Evolutionary conservation across 92 coral and sea anemone genomes (phyloP), one percentile per base, ranked within the genome.

Genomic region (Parazoanthus swiftii): DNA sequence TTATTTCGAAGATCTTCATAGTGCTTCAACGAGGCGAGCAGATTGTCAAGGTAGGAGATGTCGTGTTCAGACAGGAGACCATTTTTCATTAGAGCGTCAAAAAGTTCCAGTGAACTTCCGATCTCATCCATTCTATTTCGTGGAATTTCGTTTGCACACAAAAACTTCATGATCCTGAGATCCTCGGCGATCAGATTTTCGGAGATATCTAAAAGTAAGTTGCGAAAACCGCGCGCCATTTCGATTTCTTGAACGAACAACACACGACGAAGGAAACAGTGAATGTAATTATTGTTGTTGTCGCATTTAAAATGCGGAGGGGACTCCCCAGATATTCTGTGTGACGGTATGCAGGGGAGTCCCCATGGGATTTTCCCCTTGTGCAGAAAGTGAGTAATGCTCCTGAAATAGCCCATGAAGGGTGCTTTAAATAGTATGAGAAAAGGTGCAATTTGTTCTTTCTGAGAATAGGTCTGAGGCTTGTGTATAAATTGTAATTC

Each of bases 91-190:
- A 79, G 25, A 46, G 67, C 6, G 6, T 79, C 67, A 15, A 79
- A 5, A 44, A 79, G 43, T 18, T 46, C 2, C 6, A 79, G 38
- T 29, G 82, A 42, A 16, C 21, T 79, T 10, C 1, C 15, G 39
- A 79, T 79, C 13, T 25, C 39, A 21, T 2, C 42, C 14, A 46
- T 14, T 46, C 36, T 79, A 4, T 43, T 67, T 21, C 66, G 59
- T 8, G 82, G 82, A 16, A 79, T 46, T 35, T 44, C 82, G 82
- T 79, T 15, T 23, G 82, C 82, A 79, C 82, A 79, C 38, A 79
- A 25, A 79, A 23, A 79, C 42, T 50, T 79, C 82, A 79, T 48
- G n/a, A 25, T 79, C 23, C 1, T 48, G 67, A 79, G 66, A 29
- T 79, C 42, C 23, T 79, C 67, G 13, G 8, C 39, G 6, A 13